A percentile compares a stretch with the other conserved stretches of the same genome.
These are phyloP conservation scores for Drosophila neotestacea DNA, from an alignment of 2,888 invertebrate species.

Conservation along the genomic window DNA sequence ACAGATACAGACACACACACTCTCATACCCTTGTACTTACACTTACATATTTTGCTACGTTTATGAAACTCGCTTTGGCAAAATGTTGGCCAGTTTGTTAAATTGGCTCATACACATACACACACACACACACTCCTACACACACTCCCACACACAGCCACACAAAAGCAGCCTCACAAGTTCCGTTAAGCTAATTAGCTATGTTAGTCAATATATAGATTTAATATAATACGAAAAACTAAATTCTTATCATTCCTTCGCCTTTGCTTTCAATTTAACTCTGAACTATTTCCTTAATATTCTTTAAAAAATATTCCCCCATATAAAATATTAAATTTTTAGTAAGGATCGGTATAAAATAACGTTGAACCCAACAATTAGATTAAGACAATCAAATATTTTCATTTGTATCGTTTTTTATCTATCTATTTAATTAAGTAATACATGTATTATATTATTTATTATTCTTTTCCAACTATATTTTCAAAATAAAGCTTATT, in stretches of 20 bases:
- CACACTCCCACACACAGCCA: background rate
- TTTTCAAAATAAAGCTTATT: too few species aligned
- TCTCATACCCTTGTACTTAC: slow-evolving; percentile 22
- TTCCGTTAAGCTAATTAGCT: slow-evolving; percentile 35
- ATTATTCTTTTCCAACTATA: too few species aligned
- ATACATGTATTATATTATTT: too few species aligned
- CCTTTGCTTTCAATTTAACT: background rate
- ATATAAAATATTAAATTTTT: background rate
- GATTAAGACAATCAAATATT: too few species aligned
- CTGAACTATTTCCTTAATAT: background rate
- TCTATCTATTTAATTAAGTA: background rate
- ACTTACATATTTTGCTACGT: slow-evolving; percentile 40
- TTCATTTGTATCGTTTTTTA: background rate
- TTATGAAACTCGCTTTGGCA: slow-evolving; percentile 58
- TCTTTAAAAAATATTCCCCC: background rate
- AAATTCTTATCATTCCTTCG: background rate
- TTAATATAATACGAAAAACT: slow-evolving; percentile 9
- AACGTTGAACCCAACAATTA: too few species aligned
- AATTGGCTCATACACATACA: slow-evolving; percentile 36
- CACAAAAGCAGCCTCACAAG: background rate
- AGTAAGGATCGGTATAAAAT: too few species aligned
- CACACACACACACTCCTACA: slow-evolving; percentile 18
- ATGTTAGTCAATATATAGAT: slow-evolving; percentile 17
- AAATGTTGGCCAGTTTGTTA: slow-evolving; percentile 65
- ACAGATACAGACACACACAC: slow-evolving; percentile 5